Conservation (phyloP, 2,888 invertebrate species). For the Hyppa rectilinea region DNA sequence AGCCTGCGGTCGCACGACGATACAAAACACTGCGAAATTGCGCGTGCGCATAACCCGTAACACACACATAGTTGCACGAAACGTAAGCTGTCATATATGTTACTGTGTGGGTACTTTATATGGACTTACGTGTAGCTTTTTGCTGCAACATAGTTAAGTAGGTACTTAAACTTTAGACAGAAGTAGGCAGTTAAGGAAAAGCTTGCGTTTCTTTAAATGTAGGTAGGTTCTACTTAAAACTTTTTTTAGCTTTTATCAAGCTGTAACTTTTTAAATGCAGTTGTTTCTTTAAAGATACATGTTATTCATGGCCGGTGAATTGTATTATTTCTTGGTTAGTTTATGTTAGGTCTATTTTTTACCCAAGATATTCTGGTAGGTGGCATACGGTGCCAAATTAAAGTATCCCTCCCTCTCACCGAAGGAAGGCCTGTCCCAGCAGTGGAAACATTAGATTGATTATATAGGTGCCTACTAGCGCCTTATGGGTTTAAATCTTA, state of each 20-base stretch:
- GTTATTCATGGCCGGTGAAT: not conserved
- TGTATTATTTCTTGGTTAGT: not conserved
- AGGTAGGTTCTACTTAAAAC: not conserved
- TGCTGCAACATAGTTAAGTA: slow-evolving; percentile 35
- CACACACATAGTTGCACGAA: slow-evolving; percentile 65
- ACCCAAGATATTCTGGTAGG: not conserved
- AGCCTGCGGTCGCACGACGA: slow-evolving; percentile 81
- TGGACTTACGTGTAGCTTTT: slow-evolving; percentile 36
- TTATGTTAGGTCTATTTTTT: not conserved
- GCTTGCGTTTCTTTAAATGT: not conserved
- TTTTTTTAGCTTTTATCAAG: not conserved
- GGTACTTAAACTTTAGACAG: slow-evolving; percentile 19
- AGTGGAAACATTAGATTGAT: no score
- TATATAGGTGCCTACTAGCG: no score
- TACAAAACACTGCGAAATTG: slow-evolving; percentile 81
- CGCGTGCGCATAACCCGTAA: slow-evolving; percentile 75
- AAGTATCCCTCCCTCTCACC: no score
- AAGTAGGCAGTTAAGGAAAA: slow-evolving; percentile 6
- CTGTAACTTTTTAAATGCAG: not conserved
- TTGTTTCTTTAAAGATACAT: not conserved
- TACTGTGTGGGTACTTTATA: slow-evolving; percentile 41
- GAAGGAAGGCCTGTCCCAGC: no score
- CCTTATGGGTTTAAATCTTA: no score
- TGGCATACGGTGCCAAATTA: not conserved
- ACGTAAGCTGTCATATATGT: slow-evolving; percentile 45